Evolutionary conservation across 2,797 vertebrate species (phyloP).

Genomic region (Sebastes kiyomatsui): DNA sequence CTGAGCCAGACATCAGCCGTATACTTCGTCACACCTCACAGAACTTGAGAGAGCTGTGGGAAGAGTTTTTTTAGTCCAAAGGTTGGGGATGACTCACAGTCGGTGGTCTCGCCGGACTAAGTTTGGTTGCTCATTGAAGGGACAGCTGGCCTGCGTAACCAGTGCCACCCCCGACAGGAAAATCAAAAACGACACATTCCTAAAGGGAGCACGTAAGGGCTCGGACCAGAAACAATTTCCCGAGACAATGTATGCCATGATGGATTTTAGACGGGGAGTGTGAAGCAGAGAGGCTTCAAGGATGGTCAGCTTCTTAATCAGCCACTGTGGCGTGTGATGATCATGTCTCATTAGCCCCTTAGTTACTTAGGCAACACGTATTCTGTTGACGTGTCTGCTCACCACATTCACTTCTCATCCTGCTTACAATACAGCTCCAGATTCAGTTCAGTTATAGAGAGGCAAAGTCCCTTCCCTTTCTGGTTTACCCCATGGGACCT

Average conservation of each 20-base stretch:
- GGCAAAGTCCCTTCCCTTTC: too few relatives aligned
- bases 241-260: not conserved
- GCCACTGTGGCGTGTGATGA: not conserved
- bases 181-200: conserved; percentile 34
- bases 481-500: too few relatives aligned
- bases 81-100: conserved; percentile 65
- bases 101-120: conserved; percentile 35
- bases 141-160: conserved; percentile 49
- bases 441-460: not conserved
- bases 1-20: conserved; percentile 64
- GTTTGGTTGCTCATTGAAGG: conserved; percentile 33
- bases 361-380: conserved; percentile 3
- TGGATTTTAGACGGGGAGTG: conserved; percentile 3
- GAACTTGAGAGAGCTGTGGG: conserved; percentile 37
- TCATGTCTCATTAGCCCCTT: conserved; percentile 31
- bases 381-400: conserved; percentile 3
- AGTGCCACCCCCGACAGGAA: not conserved
- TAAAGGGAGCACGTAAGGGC: not conserved
- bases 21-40: conserved; percentile 63
- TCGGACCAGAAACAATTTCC: not conserved
- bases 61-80: conserved; percentile 49
- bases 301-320: conserved; percentile 34
- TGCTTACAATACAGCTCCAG: not conserved
- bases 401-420: not conserved
- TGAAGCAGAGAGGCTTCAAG: not conserved